phyloP scores from a whole-genome alignment of 2,113 vertebrate genomes.

The Neogale vison region DNA sequence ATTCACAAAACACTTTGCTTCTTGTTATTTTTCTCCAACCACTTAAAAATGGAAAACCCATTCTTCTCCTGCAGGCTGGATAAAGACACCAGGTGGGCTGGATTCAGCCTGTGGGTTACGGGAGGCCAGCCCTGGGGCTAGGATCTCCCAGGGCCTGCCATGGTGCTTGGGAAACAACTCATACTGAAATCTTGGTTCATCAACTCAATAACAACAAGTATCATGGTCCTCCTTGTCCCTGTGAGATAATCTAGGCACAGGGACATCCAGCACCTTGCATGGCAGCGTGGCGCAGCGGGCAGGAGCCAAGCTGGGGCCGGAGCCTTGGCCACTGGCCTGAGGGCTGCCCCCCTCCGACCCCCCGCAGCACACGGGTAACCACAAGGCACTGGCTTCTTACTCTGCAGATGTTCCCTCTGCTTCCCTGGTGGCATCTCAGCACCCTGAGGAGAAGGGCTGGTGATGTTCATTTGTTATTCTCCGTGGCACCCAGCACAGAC shows the following conservation, averaged over 20 bases:
- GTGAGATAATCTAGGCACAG: not conserved
- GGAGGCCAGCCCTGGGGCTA: not conserved
- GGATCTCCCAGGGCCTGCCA: not conserved
- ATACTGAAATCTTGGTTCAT: not conserved
- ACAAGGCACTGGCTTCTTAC: accelerated
- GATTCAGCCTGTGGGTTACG: not conserved
- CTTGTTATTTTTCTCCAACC: not conserved
- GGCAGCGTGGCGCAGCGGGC: not conserved
- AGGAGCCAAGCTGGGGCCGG: not conserved
- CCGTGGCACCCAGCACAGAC: not conserved
- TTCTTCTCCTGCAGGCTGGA: not conserved
- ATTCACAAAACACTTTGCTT: not conserved
- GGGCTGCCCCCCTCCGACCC: too few species aligned
- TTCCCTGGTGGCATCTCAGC: not conserved
- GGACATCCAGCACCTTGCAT: not conserved
- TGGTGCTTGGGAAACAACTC: not conserved
- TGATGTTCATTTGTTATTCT: not conserved
- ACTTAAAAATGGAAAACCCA: not conserved
- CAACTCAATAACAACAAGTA: not conserved
- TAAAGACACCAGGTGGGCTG: not conserved
- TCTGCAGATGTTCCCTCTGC: not conserved
- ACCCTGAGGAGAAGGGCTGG: not conserved
- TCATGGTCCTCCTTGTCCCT: not conserved
- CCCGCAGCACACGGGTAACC: not conserved
- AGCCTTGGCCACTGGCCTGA: not conserved